These are phyloP conservation scores for Tineola bisselliella DNA, from an alignment of 2,888 invertebrate species.

Conservation along the genomic window DNA sequence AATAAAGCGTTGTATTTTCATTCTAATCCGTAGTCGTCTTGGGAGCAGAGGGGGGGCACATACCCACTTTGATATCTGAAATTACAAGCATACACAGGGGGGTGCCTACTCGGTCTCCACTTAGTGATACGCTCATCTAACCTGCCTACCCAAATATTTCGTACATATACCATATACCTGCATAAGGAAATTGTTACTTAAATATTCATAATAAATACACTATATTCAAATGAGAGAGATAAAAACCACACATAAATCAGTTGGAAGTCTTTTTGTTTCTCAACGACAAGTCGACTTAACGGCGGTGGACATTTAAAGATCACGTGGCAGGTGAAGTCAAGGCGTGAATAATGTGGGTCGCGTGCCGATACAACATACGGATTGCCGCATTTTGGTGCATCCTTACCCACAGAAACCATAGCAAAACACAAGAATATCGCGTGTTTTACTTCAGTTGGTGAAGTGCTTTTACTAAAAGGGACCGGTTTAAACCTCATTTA, in stretches of 20 bases:
- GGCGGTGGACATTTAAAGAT: not conserved
- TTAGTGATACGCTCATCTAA: not conserved
- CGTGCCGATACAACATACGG: constrained; percentile 51
- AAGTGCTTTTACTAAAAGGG: not conserved
- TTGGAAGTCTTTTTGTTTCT: too few relatives aligned
- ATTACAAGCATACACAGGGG: constrained; percentile 57
- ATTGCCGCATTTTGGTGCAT: constrained; percentile 14
- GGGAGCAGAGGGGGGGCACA: constrained; percentile 19
- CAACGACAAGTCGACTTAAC: not conserved
- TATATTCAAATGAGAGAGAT: too few relatives aligned
- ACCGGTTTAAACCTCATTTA: not conserved
- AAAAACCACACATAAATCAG: too few relatives aligned
- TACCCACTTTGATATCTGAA: constrained; percentile 50
- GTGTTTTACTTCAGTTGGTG: not conserved
- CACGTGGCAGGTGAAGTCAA: constrained; percentile 1
- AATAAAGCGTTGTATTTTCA: constrained; percentile 63
- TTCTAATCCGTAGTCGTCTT: constrained; percentile 51
- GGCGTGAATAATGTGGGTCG: constrained; percentile 36
- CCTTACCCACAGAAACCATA: constrained; percentile 2
- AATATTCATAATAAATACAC: not conserved
- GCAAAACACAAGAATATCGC: not conserved
- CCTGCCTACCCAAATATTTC: not conserved
- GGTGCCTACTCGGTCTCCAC: constrained; percentile 22
- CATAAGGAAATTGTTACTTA: not conserved
- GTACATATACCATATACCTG: not conserved